These are phyloP conservation scores for Podarcis siculus DNA, from an alignment of 2,797 vertebrate genomes.

Conservation along the genomic window DNA sequence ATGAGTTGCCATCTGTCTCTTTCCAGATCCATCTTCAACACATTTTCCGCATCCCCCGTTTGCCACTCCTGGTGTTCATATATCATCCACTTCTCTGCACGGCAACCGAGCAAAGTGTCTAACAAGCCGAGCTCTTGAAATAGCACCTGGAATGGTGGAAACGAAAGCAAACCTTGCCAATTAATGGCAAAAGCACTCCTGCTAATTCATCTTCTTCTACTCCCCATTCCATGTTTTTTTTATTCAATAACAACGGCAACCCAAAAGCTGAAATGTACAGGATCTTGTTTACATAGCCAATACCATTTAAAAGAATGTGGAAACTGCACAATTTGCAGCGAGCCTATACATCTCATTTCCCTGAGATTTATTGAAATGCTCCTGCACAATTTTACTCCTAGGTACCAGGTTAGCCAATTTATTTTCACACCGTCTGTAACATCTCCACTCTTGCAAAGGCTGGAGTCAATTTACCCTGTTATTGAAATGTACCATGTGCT, in stretches of 20 bases:
- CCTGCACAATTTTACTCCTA: fast-evolving
- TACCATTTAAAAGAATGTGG: constrained; percentile 21
- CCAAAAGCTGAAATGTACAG: background rate
- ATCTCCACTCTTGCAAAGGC: background rate
- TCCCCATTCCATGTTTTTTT: constrained; percentile 21
- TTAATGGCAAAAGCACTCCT: constrained; percentile 39
- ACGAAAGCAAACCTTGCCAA: constrained; percentile 32
- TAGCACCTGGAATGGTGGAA: constrained; percentile 35
- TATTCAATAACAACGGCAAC: constrained; percentile 18
- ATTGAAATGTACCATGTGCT: background rate
- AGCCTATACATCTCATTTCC: background rate
- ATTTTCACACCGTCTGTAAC: background rate
- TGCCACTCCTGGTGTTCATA: background rate
- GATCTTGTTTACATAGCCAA: constrained; percentile 11
- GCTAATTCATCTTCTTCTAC: constrained; percentile 45
- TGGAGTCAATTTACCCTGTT: background rate
- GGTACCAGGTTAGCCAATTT: background rate
- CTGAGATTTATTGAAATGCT: background rate
- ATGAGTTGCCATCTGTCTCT: constrained; percentile 5
- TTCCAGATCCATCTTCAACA: constrained; percentile 13
- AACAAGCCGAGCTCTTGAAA: constrained; percentile 23
- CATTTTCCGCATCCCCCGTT: background rate
- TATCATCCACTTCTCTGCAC: background rate
- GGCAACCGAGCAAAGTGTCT: background rate
- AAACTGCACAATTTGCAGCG: background rate